phyloP scores from a whole-genome alignment of 2,888 invertebrate species.

The Globia sparganii region DNA sequence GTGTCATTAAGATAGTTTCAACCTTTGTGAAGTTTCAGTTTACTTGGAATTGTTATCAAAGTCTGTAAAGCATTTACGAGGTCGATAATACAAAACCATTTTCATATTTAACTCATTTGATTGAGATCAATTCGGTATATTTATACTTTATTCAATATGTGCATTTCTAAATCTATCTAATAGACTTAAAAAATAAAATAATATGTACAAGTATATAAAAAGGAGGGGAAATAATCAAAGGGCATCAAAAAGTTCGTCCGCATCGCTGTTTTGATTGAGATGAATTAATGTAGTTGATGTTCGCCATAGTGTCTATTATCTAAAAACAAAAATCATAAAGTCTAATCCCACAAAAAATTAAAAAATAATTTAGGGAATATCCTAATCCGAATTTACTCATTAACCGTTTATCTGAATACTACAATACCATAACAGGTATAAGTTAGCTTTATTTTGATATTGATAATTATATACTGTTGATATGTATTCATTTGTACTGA shows the following conservation, averaged over 20 bases:
- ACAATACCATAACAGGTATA: neutral
- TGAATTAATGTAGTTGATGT: neutral
- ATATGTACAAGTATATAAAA: too few relatives aligned
- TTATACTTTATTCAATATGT: too few relatives aligned
- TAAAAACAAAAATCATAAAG: neutral
- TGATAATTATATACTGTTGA: slow-evolving; percentile 33
- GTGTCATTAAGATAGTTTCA: too few relatives aligned
- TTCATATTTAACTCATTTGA: neutral
- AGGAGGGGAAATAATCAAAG: too few relatives aligned
- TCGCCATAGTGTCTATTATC: neutral
- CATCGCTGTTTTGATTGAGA: neutral
- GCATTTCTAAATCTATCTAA: too few relatives aligned
- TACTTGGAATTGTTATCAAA: neutral
- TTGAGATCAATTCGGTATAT: too few relatives aligned
- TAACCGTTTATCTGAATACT: neutral
- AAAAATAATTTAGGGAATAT: slow-evolving; percentile 4
- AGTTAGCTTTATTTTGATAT: neutral
- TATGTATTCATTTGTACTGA: slow-evolving; percentile 27
- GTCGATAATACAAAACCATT: neutral
- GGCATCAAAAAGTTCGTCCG: too few relatives aligned
- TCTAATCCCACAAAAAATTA: neutral
- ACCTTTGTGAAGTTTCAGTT: neutral
- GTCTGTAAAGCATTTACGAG: neutral
- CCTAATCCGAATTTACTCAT: neutral
- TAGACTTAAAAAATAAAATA: too few relatives aligned